Percentiles rank a stretch among this genome's conserved stretches.
phyloP scores from a whole-genome alignment of 92 coral and sea anemone species.

The Parazoanthus atlanticus region DNA sequence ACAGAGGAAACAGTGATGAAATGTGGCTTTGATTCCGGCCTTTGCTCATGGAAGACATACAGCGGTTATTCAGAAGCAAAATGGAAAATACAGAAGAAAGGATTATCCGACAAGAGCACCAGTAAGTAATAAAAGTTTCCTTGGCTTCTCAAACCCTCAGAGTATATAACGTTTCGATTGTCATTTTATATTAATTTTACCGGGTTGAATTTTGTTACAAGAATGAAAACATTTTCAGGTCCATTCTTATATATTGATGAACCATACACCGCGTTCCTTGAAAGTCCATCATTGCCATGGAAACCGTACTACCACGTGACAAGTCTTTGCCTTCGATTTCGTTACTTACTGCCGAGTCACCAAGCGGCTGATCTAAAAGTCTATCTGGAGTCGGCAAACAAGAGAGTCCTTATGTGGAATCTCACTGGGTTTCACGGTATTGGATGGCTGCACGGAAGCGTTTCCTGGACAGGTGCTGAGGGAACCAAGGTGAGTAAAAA shows the following conservation, averaged over 20 bases:
- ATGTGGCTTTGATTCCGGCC: slow-evolving; percentile 2
- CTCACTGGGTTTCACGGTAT: slow-evolving; percentile 71
- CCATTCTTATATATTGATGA: slow-evolving; percentile 8
- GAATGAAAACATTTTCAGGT: neutral
- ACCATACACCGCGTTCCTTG: slow-evolving; percentile 17
- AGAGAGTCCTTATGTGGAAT: slow-evolving; percentile 43
- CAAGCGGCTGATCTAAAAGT: slow-evolving; percentile 41
- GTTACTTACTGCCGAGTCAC: slow-evolving; percentile 50
- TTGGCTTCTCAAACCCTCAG: too few species aligned
- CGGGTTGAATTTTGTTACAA: neutral
- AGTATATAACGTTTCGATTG: neutral
- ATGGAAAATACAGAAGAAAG: neutral
- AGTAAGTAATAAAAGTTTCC: neutral
- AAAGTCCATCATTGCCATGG: slow-evolving; percentile 32
- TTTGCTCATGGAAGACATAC: slow-evolving; percentile 19
- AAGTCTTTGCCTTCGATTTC: slow-evolving; percentile 57
- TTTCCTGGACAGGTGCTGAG: slow-evolving; percentile 50
- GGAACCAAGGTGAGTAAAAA: slow-evolving; percentile 49
- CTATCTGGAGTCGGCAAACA: neutral
- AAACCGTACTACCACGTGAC: slow-evolving; percentile 25
- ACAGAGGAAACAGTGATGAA: slow-evolving; percentile 14
- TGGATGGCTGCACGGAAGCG: slow-evolving; percentile 60
- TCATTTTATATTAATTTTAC: too few species aligned
- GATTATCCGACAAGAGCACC: neutral
- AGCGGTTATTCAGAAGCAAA: slow-evolving; percentile 13